phyloP scores from a whole-genome alignment of 2,888 invertebrate species.

The Eucera pruinosa region DNA sequence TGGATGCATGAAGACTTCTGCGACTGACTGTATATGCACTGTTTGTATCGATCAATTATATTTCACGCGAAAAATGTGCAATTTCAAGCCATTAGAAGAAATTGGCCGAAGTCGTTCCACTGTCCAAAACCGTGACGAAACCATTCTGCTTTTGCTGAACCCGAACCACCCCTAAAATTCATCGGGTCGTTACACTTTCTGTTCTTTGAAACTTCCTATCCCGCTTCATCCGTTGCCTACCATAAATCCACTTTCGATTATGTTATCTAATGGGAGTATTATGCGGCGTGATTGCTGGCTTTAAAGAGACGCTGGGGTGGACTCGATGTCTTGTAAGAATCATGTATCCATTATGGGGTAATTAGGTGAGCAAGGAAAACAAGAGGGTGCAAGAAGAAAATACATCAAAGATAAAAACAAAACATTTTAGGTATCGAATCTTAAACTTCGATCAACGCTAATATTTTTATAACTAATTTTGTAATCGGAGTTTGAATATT shows the following conservation, averaged over 20 bases:
- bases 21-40: no score
- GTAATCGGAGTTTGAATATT: no score
- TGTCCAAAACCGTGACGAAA: constrained; percentile 13
- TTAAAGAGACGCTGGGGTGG: constrained; percentile 70
- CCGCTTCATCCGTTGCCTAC: constrained; percentile 61
- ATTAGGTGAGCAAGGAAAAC: constrained; percentile 40
- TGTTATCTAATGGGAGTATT: constrained; percentile 83
- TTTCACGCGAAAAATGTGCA: no score
- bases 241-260: constrained; percentile 84
- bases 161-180: constrained; percentile 39
- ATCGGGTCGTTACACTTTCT: constrained; percentile 46
- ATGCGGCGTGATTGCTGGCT: constrained; percentile 82
- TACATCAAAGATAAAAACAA: neutral
- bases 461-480: no score
- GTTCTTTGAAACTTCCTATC: constrained; percentile 55
- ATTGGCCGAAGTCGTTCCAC: neutral
- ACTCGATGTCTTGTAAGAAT: constrained; percentile 52
- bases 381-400: neutral
- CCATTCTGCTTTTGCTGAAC: neutral
- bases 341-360: constrained; percentile 59
- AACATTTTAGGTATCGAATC: no score
- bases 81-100: neutral
- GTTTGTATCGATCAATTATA: no score
- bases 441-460: neutral
- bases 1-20: no score